Conservation (phyloP, 2,888 invertebrate genomes). For the Leptothorax acervorum region DNA sequence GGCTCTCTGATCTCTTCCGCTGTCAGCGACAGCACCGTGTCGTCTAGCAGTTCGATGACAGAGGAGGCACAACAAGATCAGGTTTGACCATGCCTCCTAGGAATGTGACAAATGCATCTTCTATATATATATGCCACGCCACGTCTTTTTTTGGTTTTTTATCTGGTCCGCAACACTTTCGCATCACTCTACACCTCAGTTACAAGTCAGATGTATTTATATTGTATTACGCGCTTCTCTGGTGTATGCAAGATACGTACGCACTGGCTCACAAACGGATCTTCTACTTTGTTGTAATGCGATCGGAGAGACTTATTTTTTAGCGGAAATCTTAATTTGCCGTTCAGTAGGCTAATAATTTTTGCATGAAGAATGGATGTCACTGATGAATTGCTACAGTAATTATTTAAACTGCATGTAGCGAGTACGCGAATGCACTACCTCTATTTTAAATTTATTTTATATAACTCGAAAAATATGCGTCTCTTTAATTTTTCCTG, state of each 20-base stretch:
- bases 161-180: slow-evolving; percentile 43
- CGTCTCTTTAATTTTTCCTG: slow-evolving; percentile 81
- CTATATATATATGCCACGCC: slow-evolving; percentile 65
- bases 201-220: slow-evolving; percentile 55
- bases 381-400: slow-evolving; percentile 62
- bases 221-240: slow-evolving; percentile 61
- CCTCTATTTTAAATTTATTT: slow-evolving; percentile 62
- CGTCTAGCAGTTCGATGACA: slow-evolving; percentile 81
- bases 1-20: slow-evolving; percentile 79
- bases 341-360: slow-evolving; percentile 70
- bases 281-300: slow-evolving; percentile 49
- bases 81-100: slow-evolving; percentile 83
- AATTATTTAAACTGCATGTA: slow-evolving; percentile 73
- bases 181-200: slow-evolving; percentile 50
- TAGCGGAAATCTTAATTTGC: slow-evolving; percentile 55
- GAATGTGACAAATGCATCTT: slow-evolving; percentile 76
- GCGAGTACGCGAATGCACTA: slow-evolving; percentile 70
- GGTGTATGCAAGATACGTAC: slow-evolving; percentile 59
- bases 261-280: slow-evolving; percentile 58
- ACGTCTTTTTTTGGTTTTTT: slow-evolving; percentile 63
- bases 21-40: slow-evolving; percentile 80
- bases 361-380: slow-evolving; percentile 78
- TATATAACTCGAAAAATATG: slow-evolving; percentile 75
- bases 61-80: slow-evolving; percentile 84
- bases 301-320: slow-evolving; percentile 25